Base-by-base conservation (phyloP, 2,888 invertebrate species). In the Pollenia griseotomentosa region DNA sequence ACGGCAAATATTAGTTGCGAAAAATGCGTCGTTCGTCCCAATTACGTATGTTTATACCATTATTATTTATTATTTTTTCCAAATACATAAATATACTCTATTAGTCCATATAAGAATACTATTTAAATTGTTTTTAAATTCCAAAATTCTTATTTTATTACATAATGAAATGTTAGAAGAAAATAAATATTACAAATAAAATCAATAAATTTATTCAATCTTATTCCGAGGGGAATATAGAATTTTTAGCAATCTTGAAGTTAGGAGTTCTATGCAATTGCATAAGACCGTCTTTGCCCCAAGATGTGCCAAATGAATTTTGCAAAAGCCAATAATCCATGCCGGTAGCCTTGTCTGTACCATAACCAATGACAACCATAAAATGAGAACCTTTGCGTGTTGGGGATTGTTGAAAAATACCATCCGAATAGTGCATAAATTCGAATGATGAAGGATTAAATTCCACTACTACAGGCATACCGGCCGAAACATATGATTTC, bases 221-320 rank as follows among this genome's bases (percentile, higher is more conserved):
- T 33, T 33, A 33, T 33, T 33, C 80, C 0, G 83, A 78, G 1
- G 92, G 91, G 16, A 92, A 91, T 12, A 91, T 84, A 0, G 92
- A 92, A 23, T 88, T 87, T 33, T 89, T 90, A n/a, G 92, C 78
- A 63, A 93, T 88, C 0, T 90, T 87, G 0, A 11, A 9, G 16
- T 53, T 11, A 10, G 33, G 10, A 16, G 40, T 23, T 1, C 48
- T n/a, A 1, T 51, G 89, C 55, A 93, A 91, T 33, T 88, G 85
- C 3, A 93, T 92, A 14, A 89, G 90, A 0, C 93, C 93, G 0
- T 77, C 0, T n/a, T 93, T 92, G 7, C 93, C 93, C 93, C 93
- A 93, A 0, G 16, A 81, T 0, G 4, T 0, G 0, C 91, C 93
- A 78, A 93, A 93, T 0, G 93, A 93, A 77, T 93, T 93, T 51